phyloP scores from a whole-genome alignment of 2,888 invertebrate species.

The Hartigia nigra region DNA sequence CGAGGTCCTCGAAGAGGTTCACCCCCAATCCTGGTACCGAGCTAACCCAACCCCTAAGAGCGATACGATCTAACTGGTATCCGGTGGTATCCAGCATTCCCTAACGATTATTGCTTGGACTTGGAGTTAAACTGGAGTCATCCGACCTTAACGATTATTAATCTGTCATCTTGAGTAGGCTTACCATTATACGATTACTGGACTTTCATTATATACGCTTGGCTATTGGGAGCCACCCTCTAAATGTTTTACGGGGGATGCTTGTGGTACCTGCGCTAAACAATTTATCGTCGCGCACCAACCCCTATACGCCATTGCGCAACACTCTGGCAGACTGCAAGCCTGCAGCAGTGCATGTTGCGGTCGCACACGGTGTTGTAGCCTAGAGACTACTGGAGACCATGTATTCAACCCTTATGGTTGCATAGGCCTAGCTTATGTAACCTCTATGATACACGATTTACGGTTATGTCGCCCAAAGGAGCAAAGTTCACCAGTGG shows the following conservation, averaged over 20 bases:
- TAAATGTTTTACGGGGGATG: not conserved
- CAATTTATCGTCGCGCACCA: not conserved
- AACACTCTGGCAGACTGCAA: not conserved
- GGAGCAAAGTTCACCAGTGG: not conserved
- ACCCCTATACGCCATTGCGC: not conserved
- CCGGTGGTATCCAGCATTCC: not conserved
- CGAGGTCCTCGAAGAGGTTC: not conserved
- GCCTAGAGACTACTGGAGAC: not conserved
- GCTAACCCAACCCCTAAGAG: not conserved
- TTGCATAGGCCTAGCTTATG: not conserved
- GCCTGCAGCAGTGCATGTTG: not conserved
- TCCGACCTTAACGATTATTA: not conserved
- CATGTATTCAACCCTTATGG: not conserved
- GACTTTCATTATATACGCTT: not conserved
- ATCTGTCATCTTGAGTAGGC: not conserved
- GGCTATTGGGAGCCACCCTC: not conserved
- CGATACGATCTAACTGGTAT: not conserved
- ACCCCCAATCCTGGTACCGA: not conserved
- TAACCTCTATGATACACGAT: not conserved
- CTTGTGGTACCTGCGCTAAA: not conserved
- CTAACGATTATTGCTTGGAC: not conserved
- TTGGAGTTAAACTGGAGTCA: not conserved
- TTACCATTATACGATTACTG: not conserved
- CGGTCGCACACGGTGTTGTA: not conserved
- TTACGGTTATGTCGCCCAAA: not conserved